These are phyloP conservation scores for Sycophaga agraensis DNA, from an alignment of 1,140 invertebrate species.

Conservation along the genomic window DNA sequence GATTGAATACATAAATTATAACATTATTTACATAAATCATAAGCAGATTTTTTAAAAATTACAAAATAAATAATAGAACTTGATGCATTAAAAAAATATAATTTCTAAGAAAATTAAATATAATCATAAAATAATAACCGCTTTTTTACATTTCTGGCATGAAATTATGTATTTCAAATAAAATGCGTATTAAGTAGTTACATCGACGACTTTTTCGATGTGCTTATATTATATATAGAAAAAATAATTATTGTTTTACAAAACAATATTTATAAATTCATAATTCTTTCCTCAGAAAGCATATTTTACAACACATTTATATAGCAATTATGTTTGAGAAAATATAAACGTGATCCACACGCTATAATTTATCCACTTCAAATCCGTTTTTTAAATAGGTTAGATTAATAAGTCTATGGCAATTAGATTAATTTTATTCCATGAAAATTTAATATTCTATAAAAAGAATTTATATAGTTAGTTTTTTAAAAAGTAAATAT, in stretches of 20 bases:
- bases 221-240: slow-evolving; percentile 16
- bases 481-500: too few species aligned
- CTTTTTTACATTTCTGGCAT: slow-evolving; percentile 1
- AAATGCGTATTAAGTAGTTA: slow-evolving; percentile 25
- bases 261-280: slow-evolving; percentile 23
- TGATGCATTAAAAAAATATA: neutral
- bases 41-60: too few species aligned
- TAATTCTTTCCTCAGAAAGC: slow-evolving; percentile 4
- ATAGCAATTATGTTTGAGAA: slow-evolving; percentile 6
- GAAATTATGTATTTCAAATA: slow-evolving; percentile 16
- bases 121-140: slow-evolving; percentile 16
- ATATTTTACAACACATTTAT: slow-evolving; percentile 18
- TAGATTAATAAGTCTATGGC: too few species aligned
- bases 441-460: too few species aligned
- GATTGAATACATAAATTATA: too few species aligned
- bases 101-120: too few species aligned
- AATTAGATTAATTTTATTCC: too few species aligned
- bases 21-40: too few species aligned
- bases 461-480: too few species aligned
- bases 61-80: too few species aligned
- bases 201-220: slow-evolving; percentile 3
- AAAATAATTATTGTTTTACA: slow-evolving; percentile 16
- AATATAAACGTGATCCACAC: slow-evolving; percentile 15
- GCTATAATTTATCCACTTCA: too few species aligned
- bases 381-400: too few species aligned